These are phyloP conservation scores for Myotis daubentonii DNA, from an alignment of 2,797 vertebrate genomes.

Conservation along the genomic window DNA sequence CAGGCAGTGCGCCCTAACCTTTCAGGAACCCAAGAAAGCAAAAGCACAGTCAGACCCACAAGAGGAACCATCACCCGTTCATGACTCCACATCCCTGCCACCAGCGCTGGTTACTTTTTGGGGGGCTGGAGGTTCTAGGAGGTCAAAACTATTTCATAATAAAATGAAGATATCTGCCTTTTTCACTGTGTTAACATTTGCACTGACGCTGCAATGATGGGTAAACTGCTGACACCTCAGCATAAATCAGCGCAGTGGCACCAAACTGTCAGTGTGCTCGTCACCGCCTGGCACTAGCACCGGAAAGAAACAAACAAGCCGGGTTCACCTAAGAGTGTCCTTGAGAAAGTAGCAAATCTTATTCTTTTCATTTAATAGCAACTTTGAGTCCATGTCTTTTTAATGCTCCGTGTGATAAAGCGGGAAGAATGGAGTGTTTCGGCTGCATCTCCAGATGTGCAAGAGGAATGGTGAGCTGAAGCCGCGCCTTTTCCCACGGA, in stretches of 20 bases:
- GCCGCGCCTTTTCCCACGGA: neutral
- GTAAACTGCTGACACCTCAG: conserved; percentile 38
- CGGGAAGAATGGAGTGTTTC: neutral
- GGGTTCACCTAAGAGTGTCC: neutral
- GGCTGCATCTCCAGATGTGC: neutral
- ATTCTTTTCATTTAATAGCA: neutral
- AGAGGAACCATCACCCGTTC: neutral
- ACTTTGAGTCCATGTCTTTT: neutral
- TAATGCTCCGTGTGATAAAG: neutral
- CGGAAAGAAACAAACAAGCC: neutral
- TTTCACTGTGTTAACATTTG: conserved; percentile 43
- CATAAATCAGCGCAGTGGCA: conserved; percentile 42
- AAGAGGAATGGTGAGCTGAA: neutral
- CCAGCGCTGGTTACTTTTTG: neutral
- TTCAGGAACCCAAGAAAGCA: neutral
- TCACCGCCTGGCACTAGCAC: neutral
- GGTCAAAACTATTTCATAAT: conserved; percentile 51
- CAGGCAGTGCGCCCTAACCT: neutral
- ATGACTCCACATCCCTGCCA: neutral
- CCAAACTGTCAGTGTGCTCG: neutral
- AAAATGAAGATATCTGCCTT: conserved; percentile 43
- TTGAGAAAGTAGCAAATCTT: conserved; percentile 8
- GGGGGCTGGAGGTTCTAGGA: neutral
- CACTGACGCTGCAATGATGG: neutral
- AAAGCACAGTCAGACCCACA: neutral